phyloP scores from a whole-genome alignment of 2,888 invertebrate genomes.

The Caenorhabditis japonica region DNA sequence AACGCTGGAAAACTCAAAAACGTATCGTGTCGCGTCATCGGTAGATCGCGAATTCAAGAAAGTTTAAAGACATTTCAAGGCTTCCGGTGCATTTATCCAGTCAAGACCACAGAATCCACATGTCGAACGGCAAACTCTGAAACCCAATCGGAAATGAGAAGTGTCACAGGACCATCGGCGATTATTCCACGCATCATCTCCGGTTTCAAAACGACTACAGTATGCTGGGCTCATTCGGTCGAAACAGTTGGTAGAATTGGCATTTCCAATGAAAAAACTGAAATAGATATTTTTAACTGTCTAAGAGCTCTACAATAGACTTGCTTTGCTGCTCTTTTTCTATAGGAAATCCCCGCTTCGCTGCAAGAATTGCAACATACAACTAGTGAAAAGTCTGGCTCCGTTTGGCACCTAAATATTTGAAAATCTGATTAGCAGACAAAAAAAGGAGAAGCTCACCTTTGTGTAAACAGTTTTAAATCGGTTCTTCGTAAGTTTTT shows the following conservation, averaged over 20 bases:
- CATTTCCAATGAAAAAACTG: conserved; percentile 56
- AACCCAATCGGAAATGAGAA: conserved; percentile 61
- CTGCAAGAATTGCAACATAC: conserved; percentile 66
- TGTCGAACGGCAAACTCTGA: conserved; percentile 62
- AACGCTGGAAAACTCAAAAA: no score
- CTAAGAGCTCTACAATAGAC: neutral
- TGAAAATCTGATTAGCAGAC: neutral
- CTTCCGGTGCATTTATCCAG: conserved; percentile 61
- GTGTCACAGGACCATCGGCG: conserved; percentile 63
- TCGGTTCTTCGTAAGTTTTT: conserved; percentile 59
- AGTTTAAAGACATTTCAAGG: conserved; percentile 53
- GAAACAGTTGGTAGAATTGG: conserved; percentile 63
- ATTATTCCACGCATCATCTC: conserved; percentile 60
- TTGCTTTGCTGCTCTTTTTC: conserved; percentile 60
- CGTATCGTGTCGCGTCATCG: no score
- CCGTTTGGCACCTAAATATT: conserved; percentile 53
- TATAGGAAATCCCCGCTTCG: conserved; percentile 58
- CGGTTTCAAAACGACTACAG: conserved; percentile 61
- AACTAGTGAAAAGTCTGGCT: conserved; percentile 65
- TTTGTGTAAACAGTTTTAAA: conserved; percentile 52
- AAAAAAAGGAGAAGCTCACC: conserved; percentile 17
- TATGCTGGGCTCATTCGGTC: conserved; percentile 62
- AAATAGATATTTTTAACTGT: conserved; percentile 8
- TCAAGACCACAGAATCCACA: conserved; percentile 64
- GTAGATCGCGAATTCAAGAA: conserved; percentile 1